Evolutionary conservation across 2,888 invertebrate species (phyloP), one percentile per base, ranked within the genome.

Genomic region (Cerceris rybyensis): DNA sequence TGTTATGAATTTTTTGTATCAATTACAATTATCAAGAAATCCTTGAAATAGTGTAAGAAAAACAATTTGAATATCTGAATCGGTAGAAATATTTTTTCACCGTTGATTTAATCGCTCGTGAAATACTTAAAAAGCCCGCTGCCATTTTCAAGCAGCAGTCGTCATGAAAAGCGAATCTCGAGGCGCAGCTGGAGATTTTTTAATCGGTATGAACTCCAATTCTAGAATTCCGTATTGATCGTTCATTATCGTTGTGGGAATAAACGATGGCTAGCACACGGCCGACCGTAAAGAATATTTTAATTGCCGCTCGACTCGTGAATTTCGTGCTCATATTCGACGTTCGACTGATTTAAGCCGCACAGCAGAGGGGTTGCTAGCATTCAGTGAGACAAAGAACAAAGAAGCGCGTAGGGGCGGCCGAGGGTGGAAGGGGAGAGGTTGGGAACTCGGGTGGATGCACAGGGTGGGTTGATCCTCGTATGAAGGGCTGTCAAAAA

Each of bases 401-500:
- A 90, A 90, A 91, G 89, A 86, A 89, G 84, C 87, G 82, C 78
- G 79, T 70, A 78, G 86, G 87, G 87, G 87, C 68, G 83, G 78
- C 65, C 78, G 83, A 58, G 77, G 81, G 76, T 39, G 63, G 71
- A 28, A 28, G 78, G 72, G 78, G 83, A 72, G 81, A 75, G 85
- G 66, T 81, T 78, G 82, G 82, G 86, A 85, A 84, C 85, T 84
- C 80, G 84, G 88, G 86, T 88, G 88, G 88, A 88, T 89, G 88
- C 88, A 89, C 89, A 86, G 90, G 89, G 89, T 88, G 88, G 89
- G 88, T 88, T 90, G 90, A 91, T 91, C 89, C 91, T 87, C 87
- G 89, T 88, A 90, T 90, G 91, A 92, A 91, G 91, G 90, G 91
- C 92, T 92, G 92, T 92, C 92, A 92, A 92, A 92, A 92, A 92